These are phyloP conservation scores for Raphicerus campestris DNA, from an alignment of 2,113 vertebrate genomes.

Conservation along the genomic window DNA sequence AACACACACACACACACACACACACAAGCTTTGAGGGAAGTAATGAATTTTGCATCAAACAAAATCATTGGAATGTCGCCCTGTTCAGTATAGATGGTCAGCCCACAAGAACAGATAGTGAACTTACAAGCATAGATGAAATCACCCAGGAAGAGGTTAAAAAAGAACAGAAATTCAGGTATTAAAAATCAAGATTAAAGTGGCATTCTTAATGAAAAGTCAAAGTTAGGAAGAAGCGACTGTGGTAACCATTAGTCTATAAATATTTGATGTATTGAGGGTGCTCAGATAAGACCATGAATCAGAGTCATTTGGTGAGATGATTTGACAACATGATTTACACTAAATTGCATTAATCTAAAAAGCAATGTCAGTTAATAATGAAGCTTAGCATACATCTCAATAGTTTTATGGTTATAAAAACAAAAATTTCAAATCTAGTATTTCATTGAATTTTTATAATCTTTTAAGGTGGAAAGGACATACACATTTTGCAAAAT, in stretches of 20 bases:
- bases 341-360: neutral
- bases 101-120: neutral
- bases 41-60: neutral
- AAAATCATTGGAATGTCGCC: neutral
- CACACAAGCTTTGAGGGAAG: neutral
- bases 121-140: neutral
- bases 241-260: neutral
- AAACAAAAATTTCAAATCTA: constrained; percentile 7
- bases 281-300: neutral
- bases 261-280: neutral
- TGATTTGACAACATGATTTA: neutral
- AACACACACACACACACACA: too few relatives aligned
- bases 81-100: neutral
- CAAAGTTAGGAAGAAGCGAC: neutral
- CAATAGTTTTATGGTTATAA: neutral
- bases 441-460: neutral
- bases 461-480: neutral
- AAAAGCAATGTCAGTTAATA: neutral
- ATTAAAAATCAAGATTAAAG: neutral
- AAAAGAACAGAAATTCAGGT: neutral
- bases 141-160: neutral
- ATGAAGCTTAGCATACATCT: neutral
- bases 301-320: neutral
- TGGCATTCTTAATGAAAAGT: neutral
- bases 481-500: neutral